Base-by-base conservation (phyloP, 2,888 invertebrate species). In the Drosophila stalkeri region DNA sequence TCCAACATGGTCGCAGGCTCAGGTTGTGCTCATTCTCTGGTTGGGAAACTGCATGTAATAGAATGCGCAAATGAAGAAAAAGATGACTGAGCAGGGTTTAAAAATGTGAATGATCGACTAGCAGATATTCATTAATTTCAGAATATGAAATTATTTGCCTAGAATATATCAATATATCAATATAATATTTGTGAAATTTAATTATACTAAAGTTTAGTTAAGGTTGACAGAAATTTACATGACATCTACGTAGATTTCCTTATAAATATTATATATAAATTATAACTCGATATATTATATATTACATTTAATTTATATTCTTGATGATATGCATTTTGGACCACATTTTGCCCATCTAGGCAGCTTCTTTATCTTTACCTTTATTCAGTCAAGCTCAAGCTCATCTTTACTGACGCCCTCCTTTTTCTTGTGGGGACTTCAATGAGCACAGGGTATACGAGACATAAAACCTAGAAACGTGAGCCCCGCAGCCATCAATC, bases 401-500 rank as follows among this genome's bases (percentile, higher is more conserved):
- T 27, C 27, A 27, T 27, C 27, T 27, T 27, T 27, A 27, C 27
- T 27, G 27, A 27, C 6, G 27, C 27, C 5, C 27, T 27, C 27
- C 37, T n/a, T 8, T n/a, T 8, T n/a, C 41, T 41, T 41, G 41
- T 33, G 2, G 33, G 9, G 33, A 9, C 33, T 33, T 33, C 33
- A 39, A 16, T 16, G 16, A 16, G 37, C n/a, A n/a, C 11, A 59
- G 72, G 72, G 72, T 72, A 72, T 72, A 6, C 18, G 37, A 65
- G 75, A 54, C 31, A 31, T 46, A 65, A 64, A 68, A 59, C 41
- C 31, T 2, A 54, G 62, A 77, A 80, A 87, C 89, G 89, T 86
- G 89, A 84, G 89, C 82, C 79, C 79, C 72, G 66, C 73, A 87
- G 89, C 77, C 89, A 84, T 87, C 82, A 89, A 81, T 82, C 80